These are phyloP conservation scores for Globodera ellingtonae DNA, from an alignment of 1,140 invertebrate species.

Conservation along the genomic window DNA sequence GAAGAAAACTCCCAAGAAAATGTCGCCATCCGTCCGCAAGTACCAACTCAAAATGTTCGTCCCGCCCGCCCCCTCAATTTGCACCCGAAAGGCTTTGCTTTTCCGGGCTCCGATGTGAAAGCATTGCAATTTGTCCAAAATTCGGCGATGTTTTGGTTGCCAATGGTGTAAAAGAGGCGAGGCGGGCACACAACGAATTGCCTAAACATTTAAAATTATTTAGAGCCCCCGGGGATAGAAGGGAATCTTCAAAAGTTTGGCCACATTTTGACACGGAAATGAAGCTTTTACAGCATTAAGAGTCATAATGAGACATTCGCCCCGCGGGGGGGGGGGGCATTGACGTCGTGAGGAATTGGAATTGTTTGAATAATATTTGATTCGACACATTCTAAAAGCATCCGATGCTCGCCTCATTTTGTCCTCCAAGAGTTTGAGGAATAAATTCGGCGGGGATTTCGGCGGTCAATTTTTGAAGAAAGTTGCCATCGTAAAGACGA, in stretches of 20 bases:
- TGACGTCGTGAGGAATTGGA: neutral
- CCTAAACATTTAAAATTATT: constrained; percentile 43
- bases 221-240: neutral
- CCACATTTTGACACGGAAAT: too few species aligned
- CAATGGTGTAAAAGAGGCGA: constrained; percentile 47
- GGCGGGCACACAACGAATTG: constrained; percentile 58
- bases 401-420: constrained; percentile 45
- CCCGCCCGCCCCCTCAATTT: constrained; percentile 35
- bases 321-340: too few species aligned
- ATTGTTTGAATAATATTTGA: neutral
- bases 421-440: constrained; percentile 56
- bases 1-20: constrained; percentile 63
- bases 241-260: too few species aligned
- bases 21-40: constrained; percentile 61
- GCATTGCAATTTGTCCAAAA: constrained; percentile 50
- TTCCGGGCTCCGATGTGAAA: constrained; percentile 56
- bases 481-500: constrained; percentile 61
- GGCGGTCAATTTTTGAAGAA: constrained; percentile 47
- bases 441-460: constrained; percentile 60
- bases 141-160: constrained; percentile 40
- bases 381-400: too few species aligned
- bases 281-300: too few species aligned
- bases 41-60: constrained; percentile 59
- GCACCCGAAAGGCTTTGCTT: constrained; percentile 45
- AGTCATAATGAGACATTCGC: too few species aligned